Base-by-base conservation (phyloP, 2,113 vertebrate species). In the Chaetodon auriga region DNA sequence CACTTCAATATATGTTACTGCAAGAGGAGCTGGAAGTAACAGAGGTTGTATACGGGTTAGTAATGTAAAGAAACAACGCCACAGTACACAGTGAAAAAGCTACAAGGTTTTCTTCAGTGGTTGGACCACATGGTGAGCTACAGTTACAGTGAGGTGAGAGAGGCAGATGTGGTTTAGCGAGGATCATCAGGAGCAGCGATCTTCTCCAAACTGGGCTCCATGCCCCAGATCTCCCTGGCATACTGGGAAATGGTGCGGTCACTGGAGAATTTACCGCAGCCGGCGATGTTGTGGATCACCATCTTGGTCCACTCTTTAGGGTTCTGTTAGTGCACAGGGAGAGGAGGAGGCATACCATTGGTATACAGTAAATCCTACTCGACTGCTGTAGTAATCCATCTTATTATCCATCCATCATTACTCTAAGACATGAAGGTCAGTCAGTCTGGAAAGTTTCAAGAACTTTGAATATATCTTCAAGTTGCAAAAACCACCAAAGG, bases 221-320 rank as follows among this genome's bases (percentile, higher is more conserved):
- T 92, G 0, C 96, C 96, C 97, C 97, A 98, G 91, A 98, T 98
- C 94, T 98, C 96, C 21, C 94, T 89, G 75, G 97, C 97, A 0
- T 98, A 98, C 89, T 98, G 94, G 43, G 95, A 76, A 5, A 98
- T 98, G 87, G 97, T 98, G 71, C 97, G 96, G 93, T 98, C 97
- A 0, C 97, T 98, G 91, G 97, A 98, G 94, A 98, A 98, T 84
- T 98, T 98, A 18, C 97, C 97, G 0, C 96, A 96, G 15, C 93
- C 93, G 0, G 97, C 97, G n/a, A 98, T 98, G 94, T 98, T 98
- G 60, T 89, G 88, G 86, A 98, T 98, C 80, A 96, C 97, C 95
- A 92, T 98, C 92, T 95, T 95, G 51, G 97, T 97, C 97, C 97
- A 98, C 85, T 96, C 96, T 87, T 96, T 96, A 1, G 97, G 94